Evolutionary conservation across 2,797 vertebrate species (phyloP).

Genomic region (Acipenser transmontanus): DNA sequence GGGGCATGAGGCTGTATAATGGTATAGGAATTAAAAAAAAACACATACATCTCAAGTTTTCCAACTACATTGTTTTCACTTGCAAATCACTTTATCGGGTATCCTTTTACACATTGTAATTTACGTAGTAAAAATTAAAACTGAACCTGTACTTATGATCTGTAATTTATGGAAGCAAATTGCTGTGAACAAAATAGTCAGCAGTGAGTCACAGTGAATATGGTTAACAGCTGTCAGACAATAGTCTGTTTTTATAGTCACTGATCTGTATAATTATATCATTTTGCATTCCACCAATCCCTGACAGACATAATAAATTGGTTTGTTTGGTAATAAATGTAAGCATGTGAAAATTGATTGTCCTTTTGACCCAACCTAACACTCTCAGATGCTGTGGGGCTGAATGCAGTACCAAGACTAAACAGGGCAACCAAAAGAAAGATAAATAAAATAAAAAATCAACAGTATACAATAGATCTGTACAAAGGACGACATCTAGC

Average conservation of each 20-base stretch:
- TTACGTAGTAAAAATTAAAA: neutral
- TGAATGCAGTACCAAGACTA: neutral
- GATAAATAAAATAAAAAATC: too few species aligned
- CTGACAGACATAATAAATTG: conserved; percentile 14
- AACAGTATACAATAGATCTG: too few species aligned
- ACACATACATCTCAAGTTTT: too few species aligned
- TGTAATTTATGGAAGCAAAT: conserved; percentile 22
- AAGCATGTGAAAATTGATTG: neutral
- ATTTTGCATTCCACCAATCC: conserved; percentile 20
- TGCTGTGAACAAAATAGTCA: neutral
- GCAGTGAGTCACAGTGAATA: neutral
- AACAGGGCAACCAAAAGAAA: neutral
- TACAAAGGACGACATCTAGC: too few species aligned
- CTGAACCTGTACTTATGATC: conserved; percentile 34
- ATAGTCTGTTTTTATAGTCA: conserved; percentile 7
- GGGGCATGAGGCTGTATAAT: too few species aligned
- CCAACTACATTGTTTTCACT: too few species aligned
- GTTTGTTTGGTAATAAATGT: conserved; percentile 15
- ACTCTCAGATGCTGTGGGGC: neutral
- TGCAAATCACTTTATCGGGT: too few species aligned
- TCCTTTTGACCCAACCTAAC: conserved; percentile 7
- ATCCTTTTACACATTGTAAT: neutral
- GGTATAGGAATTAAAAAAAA: too few species aligned
- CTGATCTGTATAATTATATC: conserved; percentile 12
- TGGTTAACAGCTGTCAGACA: neutral